Conservation (phyloP, 2,797 vertebrate species). For the Rhinichthys osculus region DNA sequence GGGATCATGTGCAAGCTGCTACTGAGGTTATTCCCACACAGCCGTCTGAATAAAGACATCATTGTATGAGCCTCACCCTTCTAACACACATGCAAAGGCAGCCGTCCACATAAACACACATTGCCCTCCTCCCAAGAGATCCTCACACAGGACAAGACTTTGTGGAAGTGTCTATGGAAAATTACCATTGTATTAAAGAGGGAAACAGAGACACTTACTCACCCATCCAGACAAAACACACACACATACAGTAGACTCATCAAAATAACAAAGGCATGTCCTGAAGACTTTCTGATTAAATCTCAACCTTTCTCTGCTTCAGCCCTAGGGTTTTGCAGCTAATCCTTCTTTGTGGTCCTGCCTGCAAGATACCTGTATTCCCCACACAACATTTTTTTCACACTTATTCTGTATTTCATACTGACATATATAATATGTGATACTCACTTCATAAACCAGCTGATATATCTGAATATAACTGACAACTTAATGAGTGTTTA, state of each 20-base stretch:
- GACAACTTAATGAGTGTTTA: slow-evolving; percentile 12
- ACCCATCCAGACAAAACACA: slow-evolving; percentile 24
- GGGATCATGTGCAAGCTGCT: slow-evolving; percentile 3
- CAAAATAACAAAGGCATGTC: slow-evolving; percentile 12
- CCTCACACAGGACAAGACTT: slow-evolving; percentile 38
- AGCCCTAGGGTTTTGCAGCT: neutral
- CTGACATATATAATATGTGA: neutral
- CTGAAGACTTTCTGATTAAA: slow-evolving; percentile 14
- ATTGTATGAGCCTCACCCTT: slow-evolving; percentile 51
- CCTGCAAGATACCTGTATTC: neutral
- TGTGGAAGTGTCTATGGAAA: slow-evolving; percentile 53
- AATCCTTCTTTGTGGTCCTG: neutral
- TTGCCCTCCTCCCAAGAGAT: slow-evolving; percentile 35
- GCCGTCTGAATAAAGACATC: slow-evolving; percentile 52
- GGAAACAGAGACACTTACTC: slow-evolving; percentile 38
- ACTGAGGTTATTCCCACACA: slow-evolving; percentile 45
- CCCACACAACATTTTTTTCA: neutral
- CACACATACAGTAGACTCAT: slow-evolving; percentile 25
- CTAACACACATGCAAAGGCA: slow-evolving; percentile 22
- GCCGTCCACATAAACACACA: slow-evolving; percentile 23
- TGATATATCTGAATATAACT: neutral
- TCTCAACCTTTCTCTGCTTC: neutral
- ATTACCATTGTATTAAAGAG: slow-evolving; percentile 47
- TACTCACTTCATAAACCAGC: neutral
- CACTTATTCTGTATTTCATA: neutral